Evolutionary conservation across 1,140 invertebrate genomes (phyloP).

Genomic region (Pteromalus puparum): DNA sequence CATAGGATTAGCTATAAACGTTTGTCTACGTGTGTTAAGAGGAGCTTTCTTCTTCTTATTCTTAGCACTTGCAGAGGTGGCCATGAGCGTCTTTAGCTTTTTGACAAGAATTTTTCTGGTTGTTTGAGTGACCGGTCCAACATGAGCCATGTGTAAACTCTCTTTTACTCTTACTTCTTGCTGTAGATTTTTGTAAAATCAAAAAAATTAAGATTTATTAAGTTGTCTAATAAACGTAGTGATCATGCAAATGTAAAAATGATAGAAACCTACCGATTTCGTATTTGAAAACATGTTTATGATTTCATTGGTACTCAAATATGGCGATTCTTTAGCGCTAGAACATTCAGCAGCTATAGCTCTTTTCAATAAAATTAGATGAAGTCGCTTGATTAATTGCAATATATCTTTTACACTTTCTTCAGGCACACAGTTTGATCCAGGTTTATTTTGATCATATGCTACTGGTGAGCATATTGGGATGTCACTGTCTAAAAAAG

Average conservation of each 20-base stretch:
- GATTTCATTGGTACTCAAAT: constrained; percentile 76
- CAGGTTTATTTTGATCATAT: constrained; percentile 71
- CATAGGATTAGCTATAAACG: constrained; percentile 72
- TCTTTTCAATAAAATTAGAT: constrained; percentile 76
- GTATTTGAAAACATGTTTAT: constrained; percentile 63
- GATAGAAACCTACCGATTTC: constrained; percentile 64
- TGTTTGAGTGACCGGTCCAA: constrained; percentile 86
- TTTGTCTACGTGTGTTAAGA: constrained; percentile 65
- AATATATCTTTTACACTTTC: constrained; percentile 78
- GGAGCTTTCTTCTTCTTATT: constrained; percentile 67
- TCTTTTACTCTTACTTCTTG: constrained; percentile 72
- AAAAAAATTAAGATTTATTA: neutral
- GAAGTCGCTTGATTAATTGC: constrained; percentile 77
- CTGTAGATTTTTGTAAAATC: constrained; percentile 58
- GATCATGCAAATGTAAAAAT: constrained; percentile 44
- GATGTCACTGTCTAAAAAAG: constrained; percentile 75
- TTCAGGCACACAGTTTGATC: constrained; percentile 78
- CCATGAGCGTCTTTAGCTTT: constrained; percentile 83
- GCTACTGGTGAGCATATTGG: constrained; percentile 76
- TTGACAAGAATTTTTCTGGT: constrained; percentile 86
- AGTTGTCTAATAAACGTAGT: too few relatives aligned
- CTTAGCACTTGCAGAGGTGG: constrained; percentile 60
- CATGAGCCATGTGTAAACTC: constrained; percentile 80
- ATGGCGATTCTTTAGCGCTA: constrained; percentile 71
- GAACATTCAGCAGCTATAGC: constrained; percentile 79